Base-by-base conservation (phyloP, 2,888 invertebrate genomes). In the Nomada goodeniana region DNA sequence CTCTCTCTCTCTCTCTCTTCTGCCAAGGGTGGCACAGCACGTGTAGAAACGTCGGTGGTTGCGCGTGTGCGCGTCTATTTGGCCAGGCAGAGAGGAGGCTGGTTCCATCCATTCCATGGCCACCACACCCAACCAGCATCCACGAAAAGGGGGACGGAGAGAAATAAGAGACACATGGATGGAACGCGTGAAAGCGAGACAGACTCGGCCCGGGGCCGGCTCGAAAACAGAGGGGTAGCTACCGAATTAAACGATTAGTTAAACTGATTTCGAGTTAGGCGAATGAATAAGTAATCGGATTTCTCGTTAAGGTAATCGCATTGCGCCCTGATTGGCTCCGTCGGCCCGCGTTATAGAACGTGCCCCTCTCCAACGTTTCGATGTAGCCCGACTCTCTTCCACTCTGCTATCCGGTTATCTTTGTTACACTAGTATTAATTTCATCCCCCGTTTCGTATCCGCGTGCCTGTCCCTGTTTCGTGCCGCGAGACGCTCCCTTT, bases 261-360 rank as follows among this genome's bases (percentile, higher is more conserved):
- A 94, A 94, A 94, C 94, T 94, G 93, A 94, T 94, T 94, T 94
- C 93, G 92, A 94, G 92, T 93, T 93, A 93, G 93, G 92, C 92
- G 94, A 94, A 94, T 94, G 94, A 94, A 94, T 94, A 94, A 94
- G 94, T 94, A 94, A 94, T 94, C 93, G 93, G 93, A 94, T 94
- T 94, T 93, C 93, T 93, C 93, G 93, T 94, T 94, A 94, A 93
- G 92, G 92, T 94, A 94, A 94, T 94, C 93, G 92, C 92, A 93
- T 94, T 93, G 92, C 91, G 89, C 88, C 90, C 92, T 93, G 93
- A 93, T 93, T 93, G 93, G 92, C 92, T 92, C 91, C 92, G 92
- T 92, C 92, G 92, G 92, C 91, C 91, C 88, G 89, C 89, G 90
- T 90, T 91, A 91, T 89, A 88, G 89, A 88, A 88, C 88, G 85